phyloP scores from a whole-genome alignment of 2,797 vertebrate species.

The Trichosurus vulpecula region DNA sequence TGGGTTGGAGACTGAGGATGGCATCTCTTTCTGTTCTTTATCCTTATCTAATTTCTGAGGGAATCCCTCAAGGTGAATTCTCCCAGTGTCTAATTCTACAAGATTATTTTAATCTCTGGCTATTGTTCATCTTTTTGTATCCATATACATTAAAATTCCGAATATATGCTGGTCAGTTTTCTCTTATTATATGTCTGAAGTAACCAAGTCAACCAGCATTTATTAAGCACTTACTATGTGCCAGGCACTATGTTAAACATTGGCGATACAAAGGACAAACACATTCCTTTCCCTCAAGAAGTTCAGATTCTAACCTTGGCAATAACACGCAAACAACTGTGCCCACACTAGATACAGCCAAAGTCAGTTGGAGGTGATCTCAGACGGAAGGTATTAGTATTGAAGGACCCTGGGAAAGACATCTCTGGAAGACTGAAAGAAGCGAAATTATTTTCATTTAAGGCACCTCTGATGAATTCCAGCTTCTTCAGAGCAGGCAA shows the following conservation, averaged over 20 bases:
- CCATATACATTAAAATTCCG: not conserved
- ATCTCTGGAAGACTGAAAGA: constrained; percentile 27
- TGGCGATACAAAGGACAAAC: no score
- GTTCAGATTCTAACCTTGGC: no score
- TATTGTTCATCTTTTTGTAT: not conserved
- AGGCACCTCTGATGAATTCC: constrained; percentile 12
- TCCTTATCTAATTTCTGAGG: not conserved
- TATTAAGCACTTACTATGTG: not conserved
- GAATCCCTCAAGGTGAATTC: not conserved
- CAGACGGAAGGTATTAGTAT: not conserved
- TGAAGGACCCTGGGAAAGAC: not conserved
- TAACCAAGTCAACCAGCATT: not conserved
- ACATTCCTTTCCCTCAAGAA: no score
- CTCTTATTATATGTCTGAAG: not conserved
- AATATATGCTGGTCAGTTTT: not conserved
- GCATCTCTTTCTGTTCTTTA: constrained; percentile 41
- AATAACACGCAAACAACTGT: no score
- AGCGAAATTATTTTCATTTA: constrained; percentile 20
- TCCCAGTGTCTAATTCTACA: not conserved
- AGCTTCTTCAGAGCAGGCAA: not conserved
- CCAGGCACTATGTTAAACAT: no score
- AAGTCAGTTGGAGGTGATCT: not conserved
- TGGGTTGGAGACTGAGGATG: constrained; percentile 15
- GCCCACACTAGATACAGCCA: not conserved
- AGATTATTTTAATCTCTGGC: not conserved